Evolutionary conservation across 2,113 vertebrate genomes (phyloP).

Genomic region (Heterotis niloticus): DNA sequence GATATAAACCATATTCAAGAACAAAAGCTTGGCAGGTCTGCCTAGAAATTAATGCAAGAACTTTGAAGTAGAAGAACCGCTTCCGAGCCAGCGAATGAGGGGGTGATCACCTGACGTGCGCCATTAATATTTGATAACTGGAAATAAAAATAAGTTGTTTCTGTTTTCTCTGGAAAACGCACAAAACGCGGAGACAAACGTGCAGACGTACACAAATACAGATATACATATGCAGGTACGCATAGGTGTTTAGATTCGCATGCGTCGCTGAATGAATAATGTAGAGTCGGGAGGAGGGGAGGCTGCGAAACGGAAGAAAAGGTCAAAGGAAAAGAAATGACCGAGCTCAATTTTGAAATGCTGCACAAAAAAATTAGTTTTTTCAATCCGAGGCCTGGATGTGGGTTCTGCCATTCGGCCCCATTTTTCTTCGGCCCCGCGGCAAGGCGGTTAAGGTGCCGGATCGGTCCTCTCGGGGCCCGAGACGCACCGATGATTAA

Average conservation of each 20-base stretch:
- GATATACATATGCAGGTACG: constrained; percentile 23
- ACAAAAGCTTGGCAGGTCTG: constrained; percentile 39
- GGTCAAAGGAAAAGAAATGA: constrained; percentile 84
- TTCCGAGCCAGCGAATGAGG: neutral
- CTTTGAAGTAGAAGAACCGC: neutral
- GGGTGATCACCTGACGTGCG: neutral
- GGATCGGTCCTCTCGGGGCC: constrained; percentile 70
- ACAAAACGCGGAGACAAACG: constrained; percentile 15
- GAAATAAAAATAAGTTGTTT: neutral
- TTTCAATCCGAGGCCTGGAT: constrained; percentile 75
- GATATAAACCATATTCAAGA: constrained; percentile 63
- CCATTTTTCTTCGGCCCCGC: constrained; percentile 79
- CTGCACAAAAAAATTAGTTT: constrained; percentile 95
- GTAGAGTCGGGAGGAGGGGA: constrained; percentile 29
- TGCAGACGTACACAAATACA: neutral
- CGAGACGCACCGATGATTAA: constrained; percentile 81
- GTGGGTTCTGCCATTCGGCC: constrained; percentile 69
- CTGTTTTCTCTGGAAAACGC: neutral
- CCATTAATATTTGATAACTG: neutral
- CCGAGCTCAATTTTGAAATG: constrained; percentile 91
- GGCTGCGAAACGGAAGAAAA: constrained; percentile 78
- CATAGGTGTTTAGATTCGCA: neutral
- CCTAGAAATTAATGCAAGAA: constrained; percentile 1
- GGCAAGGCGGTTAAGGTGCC: constrained; percentile 76
- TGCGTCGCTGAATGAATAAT: neutral